phyloP scores from a whole-genome alignment of 2,888 invertebrate genomes.

The Leptura quadrifasciata region DNA sequence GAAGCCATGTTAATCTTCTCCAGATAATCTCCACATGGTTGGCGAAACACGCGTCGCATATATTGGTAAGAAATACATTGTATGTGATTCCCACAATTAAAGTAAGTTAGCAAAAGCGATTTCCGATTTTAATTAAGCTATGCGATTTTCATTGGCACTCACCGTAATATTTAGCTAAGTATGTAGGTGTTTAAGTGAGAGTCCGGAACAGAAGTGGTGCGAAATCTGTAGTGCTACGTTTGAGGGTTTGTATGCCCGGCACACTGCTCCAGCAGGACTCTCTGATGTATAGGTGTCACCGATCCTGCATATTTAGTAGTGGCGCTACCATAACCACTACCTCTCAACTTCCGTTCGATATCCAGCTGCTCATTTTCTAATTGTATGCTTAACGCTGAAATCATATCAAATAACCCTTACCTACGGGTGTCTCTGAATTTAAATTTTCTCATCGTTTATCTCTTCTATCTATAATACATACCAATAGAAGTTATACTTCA shows the following conservation, averaged over 20 bases:
- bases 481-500: not conserved
- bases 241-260: slow-evolving; percentile 65
- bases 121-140: not conserved
- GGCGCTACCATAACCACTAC: slow-evolving; percentile 49
- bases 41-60: no score
- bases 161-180: not conserved
- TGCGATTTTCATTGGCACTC: not conserved
- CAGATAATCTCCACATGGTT: no score
- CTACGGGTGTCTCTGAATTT: slow-evolving; percentile 13
- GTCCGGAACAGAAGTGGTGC: slow-evolving; percentile 45
- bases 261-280: slow-evolving; percentile 64
- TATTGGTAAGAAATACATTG: not conserved
- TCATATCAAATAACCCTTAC: slow-evolving; percentile 49
- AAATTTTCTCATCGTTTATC: slow-evolving; percentile 13
- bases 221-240: slow-evolving; percentile 52
- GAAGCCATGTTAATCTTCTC: no score
- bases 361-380: slow-evolving; percentile 61
- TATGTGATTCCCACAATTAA: not conserved
- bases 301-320: slow-evolving; percentile 71
- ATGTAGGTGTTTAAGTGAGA: slow-evolving; percentile 45
- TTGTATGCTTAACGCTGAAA: slow-evolving; percentile 57
- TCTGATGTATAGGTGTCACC: slow-evolving; percentile 71
- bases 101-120: not conserved
- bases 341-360: slow-evolving; percentile 56
- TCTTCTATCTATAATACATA: not conserved